These are phyloP conservation scores for Neogale vison DNA, from an alignment of 2,113 vertebrate genomes.

Conservation along the genomic window DNA sequence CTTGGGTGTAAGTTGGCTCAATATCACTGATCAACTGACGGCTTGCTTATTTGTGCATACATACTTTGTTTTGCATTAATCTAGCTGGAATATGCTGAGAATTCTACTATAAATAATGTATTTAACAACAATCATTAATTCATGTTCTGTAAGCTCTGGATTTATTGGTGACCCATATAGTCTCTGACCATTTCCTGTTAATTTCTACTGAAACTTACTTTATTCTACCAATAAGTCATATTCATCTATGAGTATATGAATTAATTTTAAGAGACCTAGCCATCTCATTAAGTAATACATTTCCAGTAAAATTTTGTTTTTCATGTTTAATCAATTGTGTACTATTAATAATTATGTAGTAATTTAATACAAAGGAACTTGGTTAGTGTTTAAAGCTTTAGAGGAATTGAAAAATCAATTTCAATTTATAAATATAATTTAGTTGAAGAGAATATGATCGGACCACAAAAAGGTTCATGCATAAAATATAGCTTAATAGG, in stretches of 20 bases:
- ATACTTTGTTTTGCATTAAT: conserved; percentile 1
- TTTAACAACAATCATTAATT: neutral
- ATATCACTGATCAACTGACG: neutral
- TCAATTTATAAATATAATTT: conserved; percentile 74
- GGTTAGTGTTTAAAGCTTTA: conserved; percentile 61
- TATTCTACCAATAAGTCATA: conserved; percentile 44
- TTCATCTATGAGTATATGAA: conserved; percentile 23
- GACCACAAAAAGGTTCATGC: neutral
- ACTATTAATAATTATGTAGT: conserved; percentile 64
- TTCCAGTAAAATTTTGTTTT: conserved; percentile 67
- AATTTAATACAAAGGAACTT: conserved; percentile 59
- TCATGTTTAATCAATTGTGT: conserved; percentile 70
- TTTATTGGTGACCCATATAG: neutral
- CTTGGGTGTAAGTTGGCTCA: neutral
- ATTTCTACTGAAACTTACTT: conserved; percentile 32
- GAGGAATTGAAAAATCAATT: conserved; percentile 70
- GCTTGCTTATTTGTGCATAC: neutral
- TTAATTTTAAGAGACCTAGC: conserved; percentile 55
- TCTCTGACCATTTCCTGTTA: conserved; percentile 24
- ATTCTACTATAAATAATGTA: neutral
- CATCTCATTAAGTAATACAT: conserved; percentile 57
- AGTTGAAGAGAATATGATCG: conserved; percentile 25
- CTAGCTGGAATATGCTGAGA: neutral
- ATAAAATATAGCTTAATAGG: neutral
- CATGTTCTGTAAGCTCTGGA: neutral